Percentiles rank a stretch among this genome's conserved stretches.
Evolutionary conservation across 1,140 invertebrate species (phyloP).

Genomic region (Platyscapa corneri): DNA sequence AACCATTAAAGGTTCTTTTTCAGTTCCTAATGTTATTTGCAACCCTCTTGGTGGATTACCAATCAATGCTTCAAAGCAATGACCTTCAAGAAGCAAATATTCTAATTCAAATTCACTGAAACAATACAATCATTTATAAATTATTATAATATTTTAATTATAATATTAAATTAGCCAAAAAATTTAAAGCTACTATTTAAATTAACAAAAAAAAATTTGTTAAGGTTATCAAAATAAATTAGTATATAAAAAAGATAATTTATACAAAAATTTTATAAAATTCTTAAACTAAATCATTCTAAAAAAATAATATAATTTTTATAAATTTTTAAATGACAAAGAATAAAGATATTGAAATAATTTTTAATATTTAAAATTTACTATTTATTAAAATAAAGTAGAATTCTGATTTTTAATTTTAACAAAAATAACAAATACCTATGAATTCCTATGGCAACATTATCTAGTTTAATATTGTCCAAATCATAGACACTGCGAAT

Average conservation of each 20-base stretch:
- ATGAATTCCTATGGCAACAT: slow-evolving; percentile 85
- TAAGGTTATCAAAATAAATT: background rate
- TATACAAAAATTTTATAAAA: too few relatives aligned
- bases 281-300: too few relatives aligned
- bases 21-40: slow-evolving; percentile 95
- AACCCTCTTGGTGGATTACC: slow-evolving; percentile 96
- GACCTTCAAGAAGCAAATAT: slow-evolving; percentile 87
- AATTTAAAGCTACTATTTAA: too few relatives aligned
- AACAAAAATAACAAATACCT: slow-evolving; percentile 72
- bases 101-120: slow-evolving; percentile 84
- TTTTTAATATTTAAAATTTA: background rate
- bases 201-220: background rate
- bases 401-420: background rate
- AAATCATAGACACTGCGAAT: slow-evolving; percentile 96
- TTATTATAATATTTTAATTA: background rate
- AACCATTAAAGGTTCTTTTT: slow-evolving; percentile 82
- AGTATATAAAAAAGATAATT: too few relatives aligned
- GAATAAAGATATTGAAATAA: too few relatives aligned
- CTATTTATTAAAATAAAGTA: background rate
- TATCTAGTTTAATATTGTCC: slow-evolving; percentile 95
- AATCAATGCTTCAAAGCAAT: slow-evolving; percentile 94
- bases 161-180: background rate
- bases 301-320: too few relatives aligned
- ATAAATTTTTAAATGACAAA: too few relatives aligned
- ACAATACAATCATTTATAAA: slow-evolving; percentile 56